These are phyloP conservation scores for Calidris pygmaea DNA, from an alignment of 2,113 vertebrate genomes.

Conservation along the genomic window DNA sequence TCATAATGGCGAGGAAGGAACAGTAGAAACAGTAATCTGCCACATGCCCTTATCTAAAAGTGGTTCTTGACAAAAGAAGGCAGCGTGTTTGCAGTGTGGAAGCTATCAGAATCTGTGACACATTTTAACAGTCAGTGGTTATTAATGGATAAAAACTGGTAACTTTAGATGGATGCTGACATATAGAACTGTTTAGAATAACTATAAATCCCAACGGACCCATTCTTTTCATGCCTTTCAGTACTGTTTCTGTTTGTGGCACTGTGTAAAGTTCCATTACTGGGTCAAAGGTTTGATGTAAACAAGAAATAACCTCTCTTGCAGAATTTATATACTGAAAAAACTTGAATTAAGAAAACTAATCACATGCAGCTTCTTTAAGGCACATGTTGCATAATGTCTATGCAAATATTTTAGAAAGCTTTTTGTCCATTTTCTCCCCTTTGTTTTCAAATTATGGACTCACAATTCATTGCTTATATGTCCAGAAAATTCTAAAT, in stretches of 20 bases:
- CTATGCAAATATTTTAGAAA: background rate
- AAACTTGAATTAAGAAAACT: background rate
- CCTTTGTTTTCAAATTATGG: background rate
- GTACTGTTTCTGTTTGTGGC: background rate
- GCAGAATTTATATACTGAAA: background rate
- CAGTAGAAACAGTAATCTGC: slow-evolving; percentile 59
- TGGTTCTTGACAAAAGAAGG: slow-evolving; percentile 46
- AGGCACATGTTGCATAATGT: background rate
- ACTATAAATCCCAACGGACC: background rate
- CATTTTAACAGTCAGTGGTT: slow-evolving; percentile 30
- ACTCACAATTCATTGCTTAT: background rate
- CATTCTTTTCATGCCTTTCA: background rate
- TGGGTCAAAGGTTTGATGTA: background rate
- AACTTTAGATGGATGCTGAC: background rate
- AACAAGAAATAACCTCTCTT: background rate
- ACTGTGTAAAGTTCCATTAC: slow-evolving; percentile 8
- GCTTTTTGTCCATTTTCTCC: background rate
- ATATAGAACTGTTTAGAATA: background rate
- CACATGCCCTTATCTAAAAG: slow-evolving; percentile 50
- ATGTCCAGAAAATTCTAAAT: background rate
- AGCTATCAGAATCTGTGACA: slow-evolving; percentile 38
- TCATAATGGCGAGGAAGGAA: slow-evolving; percentile 48
- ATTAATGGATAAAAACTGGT: slow-evolving; percentile 24
- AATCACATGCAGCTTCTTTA: background rate
- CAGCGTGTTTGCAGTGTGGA: background rate